phyloP scores from a whole-genome alignment of 2,113 vertebrate species.

The Carassius auratus region DNA sequence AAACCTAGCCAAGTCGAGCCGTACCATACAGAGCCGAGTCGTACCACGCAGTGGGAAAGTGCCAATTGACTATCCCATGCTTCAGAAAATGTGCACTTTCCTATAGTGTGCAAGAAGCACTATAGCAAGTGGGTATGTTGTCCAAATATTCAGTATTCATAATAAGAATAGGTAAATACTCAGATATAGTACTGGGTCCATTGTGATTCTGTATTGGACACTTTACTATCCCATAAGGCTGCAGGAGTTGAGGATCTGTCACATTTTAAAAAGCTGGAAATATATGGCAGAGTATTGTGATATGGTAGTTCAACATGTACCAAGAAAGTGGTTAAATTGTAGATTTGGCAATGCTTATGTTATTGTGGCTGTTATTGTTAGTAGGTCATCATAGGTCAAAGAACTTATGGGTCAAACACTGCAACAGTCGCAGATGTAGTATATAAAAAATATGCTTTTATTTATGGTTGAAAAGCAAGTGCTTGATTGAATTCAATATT shows the following conservation, averaged over 20 bases:
- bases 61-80: too few species aligned
- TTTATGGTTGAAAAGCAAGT: too few species aligned
- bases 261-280: neutral
- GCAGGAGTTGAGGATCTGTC: neutral
- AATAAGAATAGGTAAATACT: neutral
- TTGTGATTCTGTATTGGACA: neutral
- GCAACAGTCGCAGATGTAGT: neutral
- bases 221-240: neutral
- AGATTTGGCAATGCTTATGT: neutral
- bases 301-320: neutral
- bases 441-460: neutral
- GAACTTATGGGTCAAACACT: neutral
- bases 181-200: neutral
- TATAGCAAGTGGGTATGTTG: neutral
- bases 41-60: too few species aligned
- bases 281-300: neutral
- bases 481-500: too few species aligned
- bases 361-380: neutral
- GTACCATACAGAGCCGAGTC: too few species aligned
- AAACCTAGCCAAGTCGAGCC: too few species aligned
- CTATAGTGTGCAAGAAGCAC: neutral
- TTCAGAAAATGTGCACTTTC: neutral
- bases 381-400: neutral
- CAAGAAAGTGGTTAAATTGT: neutral
- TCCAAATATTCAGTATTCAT: neutral